phyloP scores from a whole-genome alignment of 2,888 invertebrate genomes.

The Crocallis elinguaria region DNA sequence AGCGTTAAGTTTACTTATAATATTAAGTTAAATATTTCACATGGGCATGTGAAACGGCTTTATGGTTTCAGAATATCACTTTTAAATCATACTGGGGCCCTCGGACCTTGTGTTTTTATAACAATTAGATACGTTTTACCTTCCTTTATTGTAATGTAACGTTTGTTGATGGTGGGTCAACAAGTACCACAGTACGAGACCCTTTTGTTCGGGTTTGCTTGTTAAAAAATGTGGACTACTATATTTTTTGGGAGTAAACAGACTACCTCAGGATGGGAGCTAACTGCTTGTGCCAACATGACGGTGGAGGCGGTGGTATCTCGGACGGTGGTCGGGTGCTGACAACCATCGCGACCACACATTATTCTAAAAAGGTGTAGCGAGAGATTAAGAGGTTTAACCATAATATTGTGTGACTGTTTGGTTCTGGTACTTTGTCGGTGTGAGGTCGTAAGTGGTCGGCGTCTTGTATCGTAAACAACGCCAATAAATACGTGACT shows the following conservation, averaged over 20 bases:
- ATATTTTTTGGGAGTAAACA: constrained; percentile 64
- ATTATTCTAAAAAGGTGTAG: constrained; percentile 27
- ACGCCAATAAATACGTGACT: constrained; percentile 21
- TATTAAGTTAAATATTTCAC: constrained; percentile 85
- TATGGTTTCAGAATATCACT: constrained; percentile 83
- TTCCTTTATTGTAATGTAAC: constrained; percentile 71
- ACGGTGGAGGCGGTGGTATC: constrained; percentile 25
- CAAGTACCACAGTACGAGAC: constrained; percentile 58
- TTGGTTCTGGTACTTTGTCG: constrained; percentile 16
- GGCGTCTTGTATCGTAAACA: constrained; percentile 11
- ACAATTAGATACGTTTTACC: constrained; percentile 81
- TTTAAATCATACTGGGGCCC: constrained; percentile 76
- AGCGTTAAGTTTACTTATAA: constrained; percentile 82
- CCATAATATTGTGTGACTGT: constrained; percentile 18
- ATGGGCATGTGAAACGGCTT: constrained; percentile 81
- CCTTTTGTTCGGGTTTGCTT: constrained; percentile 67
- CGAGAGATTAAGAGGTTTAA: constrained; percentile 32
- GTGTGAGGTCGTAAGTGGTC: constrained; percentile 18
- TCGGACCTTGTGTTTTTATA: constrained; percentile 77
- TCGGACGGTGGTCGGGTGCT: constrained; percentile 17
- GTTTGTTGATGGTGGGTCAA: constrained; percentile 70
- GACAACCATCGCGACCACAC: constrained; percentile 20
- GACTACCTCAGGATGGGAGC: constrained; percentile 53
- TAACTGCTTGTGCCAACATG: constrained; percentile 69
- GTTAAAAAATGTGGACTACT: constrained; percentile 81